These are phyloP conservation scores for Lepidostoma basale DNA, from an alignment of 1,140 invertebrate species.

Conservation along the genomic window DNA sequence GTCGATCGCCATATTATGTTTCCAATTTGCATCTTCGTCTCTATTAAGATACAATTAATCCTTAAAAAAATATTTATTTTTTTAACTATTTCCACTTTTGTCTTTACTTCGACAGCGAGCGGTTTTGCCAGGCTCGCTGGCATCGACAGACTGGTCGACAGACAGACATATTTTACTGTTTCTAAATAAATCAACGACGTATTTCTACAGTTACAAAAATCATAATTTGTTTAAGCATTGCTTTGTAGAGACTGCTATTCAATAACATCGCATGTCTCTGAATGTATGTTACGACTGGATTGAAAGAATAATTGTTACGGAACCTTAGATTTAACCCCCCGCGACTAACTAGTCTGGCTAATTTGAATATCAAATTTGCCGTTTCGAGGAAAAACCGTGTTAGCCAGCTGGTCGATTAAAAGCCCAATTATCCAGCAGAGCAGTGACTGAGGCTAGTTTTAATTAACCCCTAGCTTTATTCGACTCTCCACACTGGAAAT, in stretches of 20 bases:
- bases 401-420: constrained; percentile 37
- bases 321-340: background rate
- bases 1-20: no score
- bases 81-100: no score
- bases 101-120: no score
- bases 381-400: constrained; percentile 42
- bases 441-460: constrained; percentile 30
- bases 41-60: no score
- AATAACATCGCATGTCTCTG: background rate
- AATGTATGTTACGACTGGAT: background rate
- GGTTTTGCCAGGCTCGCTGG: no score
- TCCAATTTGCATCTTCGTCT: no score
- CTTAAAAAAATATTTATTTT: no score
- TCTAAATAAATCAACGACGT: no score
- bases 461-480: constrained; percentile 22
- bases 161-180: no score
- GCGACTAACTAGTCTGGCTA: constrained; percentile 21
- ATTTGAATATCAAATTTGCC: constrained; percentile 45
- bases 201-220: no score
- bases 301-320: background rate
- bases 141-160: no score
- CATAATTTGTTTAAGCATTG: background rate
- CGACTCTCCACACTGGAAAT: no score
- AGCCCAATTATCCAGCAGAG: constrained; percentile 34
- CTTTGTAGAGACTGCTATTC: background rate